A percentile compares a stretch with the other conserved stretches of the same genome.
phyloP scores from a whole-genome alignment of 2,797 vertebrate genomes.

The Tachyglossus aculeatus region DNA sequence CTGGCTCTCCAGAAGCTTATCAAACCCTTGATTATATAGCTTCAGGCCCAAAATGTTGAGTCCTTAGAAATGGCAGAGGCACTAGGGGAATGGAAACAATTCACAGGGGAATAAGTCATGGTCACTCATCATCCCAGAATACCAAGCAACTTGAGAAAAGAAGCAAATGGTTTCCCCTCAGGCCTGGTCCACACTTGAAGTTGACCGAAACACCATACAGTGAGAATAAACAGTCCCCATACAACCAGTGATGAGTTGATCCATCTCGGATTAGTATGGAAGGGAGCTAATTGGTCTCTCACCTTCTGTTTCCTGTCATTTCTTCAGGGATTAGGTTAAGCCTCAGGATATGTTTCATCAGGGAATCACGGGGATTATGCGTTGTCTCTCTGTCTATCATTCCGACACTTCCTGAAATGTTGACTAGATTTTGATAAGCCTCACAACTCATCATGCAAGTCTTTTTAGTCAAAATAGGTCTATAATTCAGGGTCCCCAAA shows the following conservation, averaged over 20 bases:
- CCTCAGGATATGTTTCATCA: constrained; percentile 66
- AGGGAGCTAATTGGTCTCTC: constrained; percentile 73
- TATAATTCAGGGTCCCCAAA: constrained; percentile 57
- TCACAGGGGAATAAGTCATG: too few relatives aligned
- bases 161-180: constrained; percentile 1
- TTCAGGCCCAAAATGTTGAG: too few relatives aligned
- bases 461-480: constrained; percentile 64
- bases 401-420: constrained; percentile 47
- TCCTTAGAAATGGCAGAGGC: too few relatives aligned
- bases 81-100: too few relatives aligned
- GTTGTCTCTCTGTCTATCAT: constrained; percentile 66
- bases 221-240: constrained; percentile 30
- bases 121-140: too few relatives aligned
- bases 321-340: constrained; percentile 73
- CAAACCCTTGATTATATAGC: too few relatives aligned
- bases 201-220: too few relatives aligned
- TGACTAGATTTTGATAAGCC: constrained; percentile 69
- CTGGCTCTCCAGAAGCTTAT: too few relatives aligned
- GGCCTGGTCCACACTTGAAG: constrained; percentile 7
- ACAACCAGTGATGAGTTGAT: constrained; percentile 40
- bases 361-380: constrained; percentile 64
- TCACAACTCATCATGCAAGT: constrained; percentile 54
- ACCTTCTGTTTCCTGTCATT: constrained; percentile 72
- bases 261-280: constrained; percentile 58
- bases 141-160: too few relatives aligned